Evolutionary conservation across 1,140 invertebrate genomes (phyloP).

Genomic region (Littorina saxatilis): DNA sequence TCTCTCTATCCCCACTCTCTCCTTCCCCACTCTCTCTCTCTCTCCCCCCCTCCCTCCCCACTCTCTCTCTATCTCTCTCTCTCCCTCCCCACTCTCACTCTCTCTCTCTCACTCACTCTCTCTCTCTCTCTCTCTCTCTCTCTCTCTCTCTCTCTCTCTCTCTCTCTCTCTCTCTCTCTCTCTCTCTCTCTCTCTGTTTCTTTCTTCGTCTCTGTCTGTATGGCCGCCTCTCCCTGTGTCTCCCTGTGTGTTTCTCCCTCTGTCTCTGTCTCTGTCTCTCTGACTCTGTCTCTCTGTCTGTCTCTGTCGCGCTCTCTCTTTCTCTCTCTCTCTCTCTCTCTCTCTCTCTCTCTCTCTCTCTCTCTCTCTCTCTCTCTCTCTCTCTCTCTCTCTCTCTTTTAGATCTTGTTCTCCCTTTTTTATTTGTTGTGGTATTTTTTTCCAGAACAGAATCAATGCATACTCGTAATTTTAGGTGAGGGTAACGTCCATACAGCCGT

Average conservation of each 20-base stretch:
- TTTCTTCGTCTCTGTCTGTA: neutral
- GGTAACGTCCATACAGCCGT: too few species aligned
- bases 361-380: constrained; percentile 12
- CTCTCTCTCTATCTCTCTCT: too few species aligned
- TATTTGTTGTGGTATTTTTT: too few species aligned
- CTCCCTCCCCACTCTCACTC: too few species aligned
- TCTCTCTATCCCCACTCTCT: too few species aligned
- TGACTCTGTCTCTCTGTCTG: too few species aligned
- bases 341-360: neutral
- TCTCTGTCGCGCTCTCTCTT: too few species aligned
- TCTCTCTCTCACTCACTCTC: neutral
- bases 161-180: neutral
- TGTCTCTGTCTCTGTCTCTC: neutral
- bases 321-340: neutral
- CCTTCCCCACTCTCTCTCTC: neutral
- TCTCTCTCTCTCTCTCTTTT: too few species aligned
- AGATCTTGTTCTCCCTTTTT: neutral
- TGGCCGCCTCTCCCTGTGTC: neutral
- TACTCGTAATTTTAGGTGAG: neutral
- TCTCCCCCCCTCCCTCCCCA: neutral
- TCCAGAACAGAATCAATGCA: neutral
- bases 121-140: neutral
- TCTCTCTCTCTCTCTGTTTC: neutral
- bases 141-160: neutral
- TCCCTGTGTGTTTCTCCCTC: neutral